Conservation (phyloP, 1,140 invertebrate species). For the Euura saliciscinereae region DNA sequence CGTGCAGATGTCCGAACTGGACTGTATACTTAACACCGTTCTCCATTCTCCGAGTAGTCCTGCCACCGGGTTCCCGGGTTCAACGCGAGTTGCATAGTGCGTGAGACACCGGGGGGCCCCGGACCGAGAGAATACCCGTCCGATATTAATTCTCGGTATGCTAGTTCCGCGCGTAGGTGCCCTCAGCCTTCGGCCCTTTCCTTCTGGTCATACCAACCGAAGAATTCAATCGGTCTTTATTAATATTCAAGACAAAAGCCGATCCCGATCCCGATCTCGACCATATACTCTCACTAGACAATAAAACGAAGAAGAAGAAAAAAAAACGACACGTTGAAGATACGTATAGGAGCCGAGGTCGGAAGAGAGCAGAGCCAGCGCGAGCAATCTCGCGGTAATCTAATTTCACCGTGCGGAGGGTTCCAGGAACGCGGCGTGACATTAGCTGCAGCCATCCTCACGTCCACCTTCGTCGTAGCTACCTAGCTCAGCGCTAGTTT, state of each 20-base stretch:
- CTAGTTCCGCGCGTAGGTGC: too few relatives aligned
- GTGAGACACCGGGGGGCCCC: not conserved
- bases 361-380: conserved; percentile 31
- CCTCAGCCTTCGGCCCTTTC: too few relatives aligned
- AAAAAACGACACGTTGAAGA: too few relatives aligned
- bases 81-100: not conserved
- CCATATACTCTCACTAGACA: too few relatives aligned
- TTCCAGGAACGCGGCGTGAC: conserved; percentile 51
- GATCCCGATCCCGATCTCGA: too few relatives aligned
- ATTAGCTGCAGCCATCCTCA: conserved; percentile 48
- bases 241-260: too few relatives aligned
- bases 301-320: not conserved
- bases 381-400: conserved; percentile 53
- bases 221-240: too few relatives aligned
- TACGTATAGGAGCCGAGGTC: not conserved
- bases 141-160: too few relatives aligned
- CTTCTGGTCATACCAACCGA: too few relatives aligned
- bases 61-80: not conserved
- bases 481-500: not conserved
- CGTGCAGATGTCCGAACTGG: not conserved
- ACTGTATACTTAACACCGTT: conserved; percentile 4
- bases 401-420: conserved; percentile 54
- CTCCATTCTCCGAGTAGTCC: not conserved
- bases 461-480: not conserved
- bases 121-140: too few relatives aligned